A percentile compares a stretch with the other conserved stretches of the same genome.
phyloP scores from a whole-genome alignment of 2,888 invertebrate species.

The Ophraella communa region DNA sequence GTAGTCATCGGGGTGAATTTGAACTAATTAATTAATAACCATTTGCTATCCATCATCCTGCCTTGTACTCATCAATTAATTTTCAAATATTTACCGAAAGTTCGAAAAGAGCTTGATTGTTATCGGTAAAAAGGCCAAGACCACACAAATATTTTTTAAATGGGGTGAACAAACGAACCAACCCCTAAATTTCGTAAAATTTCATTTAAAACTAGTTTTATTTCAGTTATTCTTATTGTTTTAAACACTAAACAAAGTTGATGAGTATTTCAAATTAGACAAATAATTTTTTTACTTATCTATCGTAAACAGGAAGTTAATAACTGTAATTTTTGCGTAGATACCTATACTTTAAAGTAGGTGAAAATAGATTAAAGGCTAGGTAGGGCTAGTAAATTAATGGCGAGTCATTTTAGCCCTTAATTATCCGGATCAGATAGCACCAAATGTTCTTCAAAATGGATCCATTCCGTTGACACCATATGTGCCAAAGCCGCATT shows the following conservation, averaged over 20 bases:
- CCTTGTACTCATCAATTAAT: conserved; percentile 18
- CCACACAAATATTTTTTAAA: too few relatives aligned
- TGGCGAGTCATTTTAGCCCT: conserved; percentile 48
- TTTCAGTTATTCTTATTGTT: too few relatives aligned
- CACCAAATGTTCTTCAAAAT: conserved; percentile 50
- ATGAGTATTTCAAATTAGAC: too few relatives aligned
- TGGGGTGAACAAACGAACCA: too few relatives aligned
- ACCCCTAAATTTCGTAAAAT: too few relatives aligned
- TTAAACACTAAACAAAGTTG: too few relatives aligned
- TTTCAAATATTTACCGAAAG: conserved; percentile 15
- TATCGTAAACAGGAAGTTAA: conserved; percentile 7
- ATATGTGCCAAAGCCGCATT: conserved; percentile 38
- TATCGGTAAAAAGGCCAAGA: conserved; percentile 21
- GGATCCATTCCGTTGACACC: conserved; percentile 43
- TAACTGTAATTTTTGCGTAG: conserved; percentile 25
- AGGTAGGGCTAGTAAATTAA: conserved; percentile 50
- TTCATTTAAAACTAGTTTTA: too few relatives aligned
- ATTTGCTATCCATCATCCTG: conserved; percentile 14
- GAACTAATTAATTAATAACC: conserved; percentile 5
- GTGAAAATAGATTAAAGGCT: conserved; percentile 43
- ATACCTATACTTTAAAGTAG: conserved; percentile 18
- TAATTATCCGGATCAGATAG: conserved; percentile 54
- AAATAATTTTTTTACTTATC: background rate
- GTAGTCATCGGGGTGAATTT: background rate
- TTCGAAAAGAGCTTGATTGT: conserved; percentile 17